Conservation (phyloP, 2,888 invertebrate species). For the Clistopyga incitator region DNA sequence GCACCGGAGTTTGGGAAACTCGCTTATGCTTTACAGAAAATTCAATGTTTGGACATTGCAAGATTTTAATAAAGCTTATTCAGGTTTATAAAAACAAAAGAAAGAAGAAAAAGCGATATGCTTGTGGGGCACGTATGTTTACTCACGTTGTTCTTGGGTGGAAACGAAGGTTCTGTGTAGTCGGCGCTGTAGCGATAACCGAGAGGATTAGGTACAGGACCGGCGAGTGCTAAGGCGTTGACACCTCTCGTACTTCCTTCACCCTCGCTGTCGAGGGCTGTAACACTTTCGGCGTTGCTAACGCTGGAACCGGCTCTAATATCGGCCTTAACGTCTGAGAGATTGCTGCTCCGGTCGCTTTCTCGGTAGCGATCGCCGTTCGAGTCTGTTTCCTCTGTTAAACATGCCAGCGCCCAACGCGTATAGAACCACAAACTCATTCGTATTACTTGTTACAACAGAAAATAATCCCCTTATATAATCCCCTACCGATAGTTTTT, state of each 20-base stretch:
- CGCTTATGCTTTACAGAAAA: background rate
- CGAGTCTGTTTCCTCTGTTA: conserved; percentile 83
- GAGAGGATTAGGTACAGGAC: conserved; percentile 90
- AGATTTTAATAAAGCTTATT: background rate
- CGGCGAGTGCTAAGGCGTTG: conserved; percentile 88
- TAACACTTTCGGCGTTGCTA: conserved; percentile 89
- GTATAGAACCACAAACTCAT: background rate
- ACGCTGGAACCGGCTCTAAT: conserved; percentile 93
- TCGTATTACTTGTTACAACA: background rate
- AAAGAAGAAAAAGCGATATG: background rate
- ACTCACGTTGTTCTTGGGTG: conserved; percentile 89
- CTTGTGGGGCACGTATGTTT: background rate
- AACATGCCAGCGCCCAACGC: background rate
- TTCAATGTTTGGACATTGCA: background rate
- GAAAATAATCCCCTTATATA: background rate
- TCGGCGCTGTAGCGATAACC: conserved; percentile 91
- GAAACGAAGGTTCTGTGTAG: conserved; percentile 92
- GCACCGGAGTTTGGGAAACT: background rate
- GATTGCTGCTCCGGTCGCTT: conserved; percentile 96
- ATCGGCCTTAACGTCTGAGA: conserved; percentile 96
- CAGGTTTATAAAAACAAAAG: background rate
- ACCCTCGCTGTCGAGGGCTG: conserved; percentile 85
- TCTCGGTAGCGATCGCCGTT: conserved; percentile 86
- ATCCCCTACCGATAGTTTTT: background rate
- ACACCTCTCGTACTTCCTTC: conserved; percentile 86